Evolutionary conservation across 2,113 vertebrate genomes (phyloP).

Genomic region (Eira barbara): DNA sequence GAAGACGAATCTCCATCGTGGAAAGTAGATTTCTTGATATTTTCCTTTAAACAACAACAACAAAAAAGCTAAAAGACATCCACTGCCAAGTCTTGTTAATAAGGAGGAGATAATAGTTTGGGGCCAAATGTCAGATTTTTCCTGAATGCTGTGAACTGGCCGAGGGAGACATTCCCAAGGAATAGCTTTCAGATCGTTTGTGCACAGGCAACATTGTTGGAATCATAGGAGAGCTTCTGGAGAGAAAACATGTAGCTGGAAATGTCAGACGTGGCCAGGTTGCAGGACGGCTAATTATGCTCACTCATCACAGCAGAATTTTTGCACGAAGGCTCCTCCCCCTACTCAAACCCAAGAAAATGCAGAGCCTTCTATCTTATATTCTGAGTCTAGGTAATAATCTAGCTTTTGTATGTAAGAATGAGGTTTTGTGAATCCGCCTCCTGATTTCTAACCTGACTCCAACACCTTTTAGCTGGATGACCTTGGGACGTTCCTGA

Average conservation of each 20-base stretch:
- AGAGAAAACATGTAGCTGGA: neutral
- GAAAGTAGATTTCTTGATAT: neutral
- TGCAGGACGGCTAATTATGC: neutral
- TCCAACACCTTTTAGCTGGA: neutral
- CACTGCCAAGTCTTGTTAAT: neutral
- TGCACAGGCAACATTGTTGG: accelerated
- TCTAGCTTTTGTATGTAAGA: neutral
- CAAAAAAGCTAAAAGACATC: neutral
- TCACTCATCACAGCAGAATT: neutral
- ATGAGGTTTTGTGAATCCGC: neutral
- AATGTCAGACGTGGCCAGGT: neutral
- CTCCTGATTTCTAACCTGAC: neutral
- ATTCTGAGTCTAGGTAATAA: neutral
- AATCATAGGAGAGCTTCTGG: neutral
- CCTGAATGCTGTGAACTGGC: neutral
- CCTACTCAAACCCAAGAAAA: accelerated
- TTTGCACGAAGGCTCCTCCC: neutral
- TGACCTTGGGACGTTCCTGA: neutral
- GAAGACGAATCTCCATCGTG: neutral
- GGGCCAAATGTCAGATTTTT: neutral
- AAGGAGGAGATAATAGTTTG: neutral
- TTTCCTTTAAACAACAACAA: too few species aligned
- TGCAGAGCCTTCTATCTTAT: neutral
- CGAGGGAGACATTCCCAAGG: neutral
- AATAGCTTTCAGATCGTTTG: neutral